Conservation (phyloP, 1,140 invertebrate genomes). For the Orchesella cincta region DNA sequence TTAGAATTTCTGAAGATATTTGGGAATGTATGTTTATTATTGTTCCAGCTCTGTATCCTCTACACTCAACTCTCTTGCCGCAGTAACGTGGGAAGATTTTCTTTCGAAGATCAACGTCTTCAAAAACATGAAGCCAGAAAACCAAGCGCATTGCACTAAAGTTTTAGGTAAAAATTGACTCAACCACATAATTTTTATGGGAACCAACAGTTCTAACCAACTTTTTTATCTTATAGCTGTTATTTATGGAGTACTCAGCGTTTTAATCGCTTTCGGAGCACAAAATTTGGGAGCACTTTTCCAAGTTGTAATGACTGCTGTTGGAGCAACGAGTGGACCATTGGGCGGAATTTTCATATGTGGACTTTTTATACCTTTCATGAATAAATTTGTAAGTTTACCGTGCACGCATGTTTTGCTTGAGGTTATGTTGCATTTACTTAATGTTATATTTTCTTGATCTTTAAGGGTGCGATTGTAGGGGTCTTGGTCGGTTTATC, state of each 20-base stretch:
- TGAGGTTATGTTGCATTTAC: neutral
- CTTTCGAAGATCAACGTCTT: conserved; percentile 53
- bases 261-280: conserved; percentile 46
- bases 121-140: conserved; percentile 51
- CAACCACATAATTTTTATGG: neutral
- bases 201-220: neutral
- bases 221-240: conserved; percentile 36
- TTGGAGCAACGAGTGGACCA: conserved; percentile 51
- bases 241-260: conserved; percentile 47
- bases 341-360: conserved; percentile 45
- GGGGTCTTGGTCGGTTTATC: conserved; percentile 40
- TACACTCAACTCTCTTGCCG: conserved; percentile 57
- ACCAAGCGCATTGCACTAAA: conserved; percentile 53
- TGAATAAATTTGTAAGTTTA: conserved; percentile 47
- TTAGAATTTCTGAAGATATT: neutral
- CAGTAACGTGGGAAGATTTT: conserved; percentile 58
- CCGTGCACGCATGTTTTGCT: neutral
- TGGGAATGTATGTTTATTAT: neutral
- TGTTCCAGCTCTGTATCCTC: conserved; percentile 58
- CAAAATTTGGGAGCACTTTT: conserved; percentile 50
- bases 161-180: conserved; percentile 46
- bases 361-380: conserved; percentile 46
- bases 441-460: neutral
- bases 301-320: conserved; percentile 56
- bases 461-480: conserved; percentile 37